Evolutionary conservation across 2,113 vertebrate species (phyloP), one percentile per base, ranked within the genome.

Genomic region (Oceanodroma tethys): DNA sequence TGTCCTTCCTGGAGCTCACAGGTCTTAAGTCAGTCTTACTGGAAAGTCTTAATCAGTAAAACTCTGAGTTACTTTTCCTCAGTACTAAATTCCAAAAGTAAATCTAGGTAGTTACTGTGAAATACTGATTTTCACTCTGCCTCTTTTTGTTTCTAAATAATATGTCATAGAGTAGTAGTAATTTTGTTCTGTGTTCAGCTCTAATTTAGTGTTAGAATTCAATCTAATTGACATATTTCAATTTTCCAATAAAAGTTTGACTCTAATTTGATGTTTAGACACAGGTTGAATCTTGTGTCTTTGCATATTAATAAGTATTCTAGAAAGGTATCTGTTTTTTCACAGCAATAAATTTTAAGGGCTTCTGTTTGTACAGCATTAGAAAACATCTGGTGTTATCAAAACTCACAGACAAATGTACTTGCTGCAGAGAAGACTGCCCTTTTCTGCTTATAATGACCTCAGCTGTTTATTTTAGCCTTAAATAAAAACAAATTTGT

Each of bases 341-440:
- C 88, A 74, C 59, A 95, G 84, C 62, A 87, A 95, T 97, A 95
- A 86, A 97, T 97, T 95, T 93, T 97, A 98, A 95, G 32, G 13
- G 60, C 45, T 86, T 83, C 48, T 94, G 65, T 95, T 97, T 98
- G 62, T 95, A 60, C 93, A 76, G 82, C 86, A 76, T 97, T 91
- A 97, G 88, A 48, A 97, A 96, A 95, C 88, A 97, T 95, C 95
- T 97, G 76, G 29, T 88, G 52, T 95, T 96, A 95, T 70, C 86
- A 92, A 95, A 97, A 93, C 43, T 63, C 65, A 12, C 60, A 85
- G 92, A 68, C 40, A 91, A 91, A 72, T 93, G 50, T 83, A 90
- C 79, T 90, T 93, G 32, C 53, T 84, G 66, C 30, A 74, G 58
- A 58, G 48, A 78, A 83, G 38, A 74, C 14, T 56, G 10, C 86